Evolutionary conservation across 2,113 vertebrate genomes (phyloP).

Genomic region (Passer montanus): DNA sequence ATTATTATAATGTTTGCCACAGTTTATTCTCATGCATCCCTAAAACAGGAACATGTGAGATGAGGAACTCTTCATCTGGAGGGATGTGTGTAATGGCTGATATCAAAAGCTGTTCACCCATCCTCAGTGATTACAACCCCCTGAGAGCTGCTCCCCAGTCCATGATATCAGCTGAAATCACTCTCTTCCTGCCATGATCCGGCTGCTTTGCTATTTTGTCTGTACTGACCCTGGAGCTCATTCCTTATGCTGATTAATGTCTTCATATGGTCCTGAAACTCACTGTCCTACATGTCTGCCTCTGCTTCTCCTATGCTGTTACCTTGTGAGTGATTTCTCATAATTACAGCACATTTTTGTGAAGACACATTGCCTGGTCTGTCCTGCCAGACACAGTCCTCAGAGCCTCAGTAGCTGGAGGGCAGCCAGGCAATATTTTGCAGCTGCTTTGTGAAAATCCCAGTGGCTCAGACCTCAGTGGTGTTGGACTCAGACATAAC

Average conservation of each 20-base stretch:
- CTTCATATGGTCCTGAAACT: not conserved
- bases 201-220: not conserved
- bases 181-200: not conserved
- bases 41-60: not conserved
- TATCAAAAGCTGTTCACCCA: not conserved
- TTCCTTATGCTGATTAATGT: not conserved
- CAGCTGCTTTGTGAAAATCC: slow-evolving; percentile 31
- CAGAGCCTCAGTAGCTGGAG: not conserved
- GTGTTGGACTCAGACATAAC: not conserved
- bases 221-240: not conserved
- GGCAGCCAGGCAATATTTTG: slow-evolving; percentile 36
- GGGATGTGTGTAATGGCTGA: not conserved
- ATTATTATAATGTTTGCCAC: not conserved
- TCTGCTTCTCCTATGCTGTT: not conserved
- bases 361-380: not conserved
- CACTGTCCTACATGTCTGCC: not conserved
- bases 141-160: not conserved
- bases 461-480: not conserved
- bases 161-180: not conserved
- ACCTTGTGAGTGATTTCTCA: slow-evolving; percentile 2
- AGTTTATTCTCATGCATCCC: not conserved
- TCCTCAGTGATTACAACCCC: not conserved
- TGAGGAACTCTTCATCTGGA: not conserved
- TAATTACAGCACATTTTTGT: not conserved
- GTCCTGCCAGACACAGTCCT: slow-evolving; percentile 6